Conservation (phyloP, 2,113 vertebrate genomes). For the Pelvicachromis taeniatus region DNA sequence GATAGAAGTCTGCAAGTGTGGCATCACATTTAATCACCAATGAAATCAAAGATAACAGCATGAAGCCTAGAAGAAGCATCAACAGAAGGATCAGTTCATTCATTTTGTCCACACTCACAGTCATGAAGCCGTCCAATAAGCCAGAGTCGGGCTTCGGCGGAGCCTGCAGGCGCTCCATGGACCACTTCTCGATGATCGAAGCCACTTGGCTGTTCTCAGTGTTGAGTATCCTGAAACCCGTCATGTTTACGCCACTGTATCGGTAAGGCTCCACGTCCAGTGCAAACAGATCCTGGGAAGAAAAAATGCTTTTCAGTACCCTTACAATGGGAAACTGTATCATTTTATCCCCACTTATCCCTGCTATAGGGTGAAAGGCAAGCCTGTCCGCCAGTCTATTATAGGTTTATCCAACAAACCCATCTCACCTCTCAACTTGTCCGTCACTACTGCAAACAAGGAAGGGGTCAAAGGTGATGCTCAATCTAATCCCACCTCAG, state of each 20-base stretch:
- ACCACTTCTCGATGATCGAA: constrained; percentile 98
- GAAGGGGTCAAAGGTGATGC: not conserved
- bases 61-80: not conserved
- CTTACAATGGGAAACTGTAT: not conserved
- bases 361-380: not conserved
- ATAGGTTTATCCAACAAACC: not conserved
- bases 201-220: constrained; percentile 94
- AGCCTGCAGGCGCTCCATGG: constrained; percentile 95
- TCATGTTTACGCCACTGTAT: constrained; percentile 98
- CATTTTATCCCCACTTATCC: not conserved
- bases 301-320: not conserved
- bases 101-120: constrained; percentile 76
- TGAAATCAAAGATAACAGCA: not conserved
- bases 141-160: constrained; percentile 97
- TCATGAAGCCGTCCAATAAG: constrained; percentile 99
- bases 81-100: not conserved
- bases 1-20: not conserved
- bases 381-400: not conserved
- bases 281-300: constrained; percentile 88
- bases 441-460: not conserved
- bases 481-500: not conserved
- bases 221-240: constrained; percentile 95
- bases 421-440: not conserved
- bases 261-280: constrained; percentile 95
- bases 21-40: not conserved